phyloP scores from a whole-genome alignment of 2,888 invertebrate genomes.

The Monopis laevigella region DNA sequence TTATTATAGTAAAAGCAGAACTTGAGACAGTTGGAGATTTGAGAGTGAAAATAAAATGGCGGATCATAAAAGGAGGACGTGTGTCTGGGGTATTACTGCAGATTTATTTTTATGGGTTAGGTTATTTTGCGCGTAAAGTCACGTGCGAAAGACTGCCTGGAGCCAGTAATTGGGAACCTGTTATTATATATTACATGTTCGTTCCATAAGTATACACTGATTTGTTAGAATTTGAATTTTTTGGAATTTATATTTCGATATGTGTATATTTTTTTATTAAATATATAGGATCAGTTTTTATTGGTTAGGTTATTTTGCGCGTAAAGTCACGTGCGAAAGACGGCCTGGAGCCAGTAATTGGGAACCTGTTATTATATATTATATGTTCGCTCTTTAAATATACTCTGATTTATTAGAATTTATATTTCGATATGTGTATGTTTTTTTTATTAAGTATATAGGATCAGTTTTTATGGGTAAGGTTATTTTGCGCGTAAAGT shows the following conservation, averaged over 20 bases:
- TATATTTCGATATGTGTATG: too few species aligned
- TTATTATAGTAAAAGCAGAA: too few species aligned
- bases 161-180: not conserved
- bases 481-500: constrained; percentile 22
- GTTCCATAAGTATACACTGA: too few species aligned
- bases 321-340: constrained; percentile 2
- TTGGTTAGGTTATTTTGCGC: constrained; percentile 7
- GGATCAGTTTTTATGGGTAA: constrained; percentile 28
- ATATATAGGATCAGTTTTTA: too few species aligned
- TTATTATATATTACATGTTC: too few species aligned
- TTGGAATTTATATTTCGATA: too few species aligned
- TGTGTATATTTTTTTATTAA: too few species aligned
- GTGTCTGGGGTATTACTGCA: constrained; percentile 28
- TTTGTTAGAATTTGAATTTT: too few species aligned
- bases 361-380: constrained; percentile 5
- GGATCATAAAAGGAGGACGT: constrained; percentile 35
- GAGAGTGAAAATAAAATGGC: constrained; percentile 28
- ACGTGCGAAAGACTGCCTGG: constrained; percentile 13
- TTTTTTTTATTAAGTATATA: too few species aligned
- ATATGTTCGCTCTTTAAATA: too few species aligned
- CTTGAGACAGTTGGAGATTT: too few species aligned
- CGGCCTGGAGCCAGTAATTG: constrained; percentile 7
- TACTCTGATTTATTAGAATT: too few species aligned
- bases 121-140: constrained; percentile 21
- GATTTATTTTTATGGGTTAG: constrained; percentile 29